Conservation (phyloP, 2,797 vertebrate genomes). For the Myotis myotis region DNA sequence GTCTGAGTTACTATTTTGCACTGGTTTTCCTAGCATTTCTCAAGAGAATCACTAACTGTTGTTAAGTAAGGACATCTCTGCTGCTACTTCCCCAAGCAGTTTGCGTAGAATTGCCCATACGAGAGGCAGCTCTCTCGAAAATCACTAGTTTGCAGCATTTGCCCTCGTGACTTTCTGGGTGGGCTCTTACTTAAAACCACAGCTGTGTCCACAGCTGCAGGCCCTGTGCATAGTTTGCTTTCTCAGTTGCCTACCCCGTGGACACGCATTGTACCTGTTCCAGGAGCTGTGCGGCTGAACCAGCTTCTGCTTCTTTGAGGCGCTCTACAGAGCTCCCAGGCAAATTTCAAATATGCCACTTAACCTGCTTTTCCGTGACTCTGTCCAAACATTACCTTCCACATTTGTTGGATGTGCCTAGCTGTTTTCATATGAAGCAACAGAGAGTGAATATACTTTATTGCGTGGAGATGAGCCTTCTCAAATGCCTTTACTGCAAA, state of each 20-base stretch:
- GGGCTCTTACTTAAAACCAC: neutral
- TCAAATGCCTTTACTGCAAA: neutral
- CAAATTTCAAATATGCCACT: neutral
- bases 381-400: neutral
- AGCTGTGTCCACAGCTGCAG: neutral
- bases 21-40: neutral
- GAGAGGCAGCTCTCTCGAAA: neutral
- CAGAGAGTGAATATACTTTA: neutral
- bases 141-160: neutral
- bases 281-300: neutral
- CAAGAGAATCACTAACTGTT: neutral
- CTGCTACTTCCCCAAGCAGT: neutral
- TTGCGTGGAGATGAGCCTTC: neutral
- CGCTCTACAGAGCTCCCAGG: neutral
- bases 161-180: neutral
- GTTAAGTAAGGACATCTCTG: neutral
- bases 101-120: rapidly evolving
- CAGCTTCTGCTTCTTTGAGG: neutral
- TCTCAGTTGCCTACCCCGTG: rapidly evolving
- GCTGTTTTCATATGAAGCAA: neutral
- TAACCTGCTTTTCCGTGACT: neutral
- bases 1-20: neutral
- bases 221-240: neutral
- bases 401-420: neutral
- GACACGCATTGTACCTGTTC: rapidly evolving